These are phyloP conservation scores for Propithecus coquereli DNA, from an alignment of 2,113 vertebrate genomes.

Conservation along the genomic window DNA sequence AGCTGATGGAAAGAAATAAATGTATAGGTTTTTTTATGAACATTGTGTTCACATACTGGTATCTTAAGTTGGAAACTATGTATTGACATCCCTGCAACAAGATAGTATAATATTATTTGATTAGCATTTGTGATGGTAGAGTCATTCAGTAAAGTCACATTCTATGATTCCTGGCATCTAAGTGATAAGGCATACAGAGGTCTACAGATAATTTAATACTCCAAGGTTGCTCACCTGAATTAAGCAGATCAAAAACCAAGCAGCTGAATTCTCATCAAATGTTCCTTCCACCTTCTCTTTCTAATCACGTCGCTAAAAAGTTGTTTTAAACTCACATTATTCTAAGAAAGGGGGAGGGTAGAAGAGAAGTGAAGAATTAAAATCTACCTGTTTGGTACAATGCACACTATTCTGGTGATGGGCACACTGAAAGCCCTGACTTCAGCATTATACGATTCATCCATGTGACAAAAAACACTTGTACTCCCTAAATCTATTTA, in stretches of 20 bases:
- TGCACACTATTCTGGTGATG: too few relatives aligned
- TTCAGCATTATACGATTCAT: too few relatives aligned
- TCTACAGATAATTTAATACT: not conserved
- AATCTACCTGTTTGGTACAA: too few relatives aligned
- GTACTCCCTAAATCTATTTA: too few relatives aligned
- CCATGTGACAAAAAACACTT: too few relatives aligned
- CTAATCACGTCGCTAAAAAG: not conserved
- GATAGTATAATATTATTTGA: not conserved
- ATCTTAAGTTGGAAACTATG: not conserved
- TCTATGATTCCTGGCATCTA: not conserved
- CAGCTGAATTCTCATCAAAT: not conserved
- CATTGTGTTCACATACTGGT: constrained; percentile 5
- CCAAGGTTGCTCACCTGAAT: not conserved
- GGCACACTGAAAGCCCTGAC: too few relatives aligned
- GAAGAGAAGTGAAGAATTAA: too few relatives aligned
- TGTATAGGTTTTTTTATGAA: constrained; percentile 26
- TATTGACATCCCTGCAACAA: not conserved
- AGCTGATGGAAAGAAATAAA: constrained; percentile 43
- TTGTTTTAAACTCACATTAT: not conserved
- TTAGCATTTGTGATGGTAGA: not conserved
- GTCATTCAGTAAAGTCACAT: not conserved
- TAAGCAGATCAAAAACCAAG: not conserved
- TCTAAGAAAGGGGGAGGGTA: too few relatives aligned
- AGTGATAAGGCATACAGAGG: not conserved
- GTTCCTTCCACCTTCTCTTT: not conserved